Evolutionary conservation across 2,113 vertebrate species (phyloP), one percentile per base, ranked within the genome.

Genomic region (Baryphthengus martii): DNA sequence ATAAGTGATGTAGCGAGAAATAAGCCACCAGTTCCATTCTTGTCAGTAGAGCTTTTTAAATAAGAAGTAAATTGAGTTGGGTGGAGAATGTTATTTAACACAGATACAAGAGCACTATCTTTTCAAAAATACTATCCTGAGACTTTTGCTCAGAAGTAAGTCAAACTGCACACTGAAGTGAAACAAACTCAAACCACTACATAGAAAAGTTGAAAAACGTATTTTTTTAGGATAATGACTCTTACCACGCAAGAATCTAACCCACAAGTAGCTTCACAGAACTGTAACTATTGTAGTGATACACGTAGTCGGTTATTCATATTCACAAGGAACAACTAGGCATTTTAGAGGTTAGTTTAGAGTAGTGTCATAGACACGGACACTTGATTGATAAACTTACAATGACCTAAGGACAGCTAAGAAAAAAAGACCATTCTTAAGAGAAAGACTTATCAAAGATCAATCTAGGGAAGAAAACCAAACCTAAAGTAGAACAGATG

Each of bases 1-100:
- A 95, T 87, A 96, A 94, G 70, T 82, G 77, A 94, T 94, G 94
- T 31, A 78, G 33, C n/a, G 63, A 90, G 73, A 91, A 88, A 33
- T 50, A 94, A 90, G 37, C 6, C 5, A 85, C 66, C 26, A 44
- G 76, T 85, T 88, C 1, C 10, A 24, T 45, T 76, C 83, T 90
- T 56, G 49, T 52, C 65, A 72, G 11, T 47, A 53, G 37, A 21
- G 28, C 28, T 93, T 94, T 73, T 75, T 29, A 87, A 90, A 31
- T 13, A 63, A 85, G n/a, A 13, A 68, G 44, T 49, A 52, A 88
- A 88, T n/a, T 11, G 19, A 59, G 35, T 20, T 49, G 62, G 17
- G 37, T 52, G 15, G 16, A 16, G 23, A 58, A 49, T 53, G 65
- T 26, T 81, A 58, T 79, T 47, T 67, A 16, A 59, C 23, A 53